Conservation (phyloP, 2,888 invertebrate genomes). For the Ophion slaviceki region DNA sequence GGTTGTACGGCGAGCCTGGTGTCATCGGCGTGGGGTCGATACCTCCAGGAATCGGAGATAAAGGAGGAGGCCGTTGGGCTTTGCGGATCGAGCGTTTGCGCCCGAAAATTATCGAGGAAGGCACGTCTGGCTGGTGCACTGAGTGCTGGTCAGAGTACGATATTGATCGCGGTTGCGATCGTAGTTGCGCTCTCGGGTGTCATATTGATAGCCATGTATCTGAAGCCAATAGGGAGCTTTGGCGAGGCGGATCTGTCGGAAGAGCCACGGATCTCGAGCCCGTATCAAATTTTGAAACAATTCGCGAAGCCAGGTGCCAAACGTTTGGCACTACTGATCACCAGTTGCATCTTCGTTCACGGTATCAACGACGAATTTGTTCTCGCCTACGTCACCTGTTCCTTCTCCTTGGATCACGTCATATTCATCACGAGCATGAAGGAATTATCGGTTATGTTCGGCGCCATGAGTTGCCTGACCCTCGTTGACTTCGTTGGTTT, state of each 20-base stretch:
- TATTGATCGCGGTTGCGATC: slow-evolving; percentile 51
- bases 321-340: slow-evolving; percentile 44
- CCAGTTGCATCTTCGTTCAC: slow-evolving; percentile 17
- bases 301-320: slow-evolving; percentile 34
- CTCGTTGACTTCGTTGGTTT: slow-evolving; percentile 54
- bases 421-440: slow-evolving; percentile 14
- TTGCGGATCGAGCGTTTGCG: slow-evolving; percentile 35
- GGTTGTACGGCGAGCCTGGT: slow-evolving; percentile 42
- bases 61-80: not conserved
- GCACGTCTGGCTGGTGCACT: slow-evolving; percentile 22
- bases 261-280: slow-evolving; percentile 47
- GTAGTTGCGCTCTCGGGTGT: slow-evolving; percentile 57
- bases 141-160: slow-evolving; percentile 50
- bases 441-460: slow-evolving; percentile 55
- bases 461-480: slow-evolving; percentile 48
- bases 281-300: slow-evolving; percentile 52
- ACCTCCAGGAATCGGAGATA: slow-evolving; percentile 1
- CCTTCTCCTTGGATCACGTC: slow-evolving; percentile 2
- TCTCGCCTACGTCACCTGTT: slow-evolving; percentile 45
- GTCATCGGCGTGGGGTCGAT: slow-evolving; percentile 42
- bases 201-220: slow-evolving; percentile 62
- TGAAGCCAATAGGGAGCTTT: slow-evolving; percentile 55
- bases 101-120: not conserved
- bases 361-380: slow-evolving; percentile 46
- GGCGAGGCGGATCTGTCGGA: slow-evolving; percentile 28